Evolutionary conservation across 2,888 invertebrate genomes (phyloP), one percentile per base, ranked within the genome.

Genomic region (Rotaria macrura): DNA sequence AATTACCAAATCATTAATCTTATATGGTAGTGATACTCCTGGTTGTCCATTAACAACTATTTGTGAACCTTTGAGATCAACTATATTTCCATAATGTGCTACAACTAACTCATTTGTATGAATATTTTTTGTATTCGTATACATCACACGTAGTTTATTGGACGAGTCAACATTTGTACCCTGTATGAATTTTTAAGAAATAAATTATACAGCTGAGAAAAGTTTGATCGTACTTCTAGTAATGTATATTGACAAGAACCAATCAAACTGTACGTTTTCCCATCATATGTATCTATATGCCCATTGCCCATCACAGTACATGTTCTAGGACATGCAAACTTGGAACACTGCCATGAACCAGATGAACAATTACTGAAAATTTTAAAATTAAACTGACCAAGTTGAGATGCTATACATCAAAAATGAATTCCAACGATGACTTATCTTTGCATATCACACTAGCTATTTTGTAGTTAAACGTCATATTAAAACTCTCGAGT

Each of bases 271-370:
- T 84, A 86, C 7, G n/a, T 83, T 57, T 79, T 85, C 34, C 84
- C 84, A 83, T 86, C 86, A 57, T 84, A 86, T 29, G 86, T 86
- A 43, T 54, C 49, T 79, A 84, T 84, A 40, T 86, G 86, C 23
- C 86, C 86, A 29, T 55, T 47, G n/a, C 86, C 86, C 12, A 65
- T 54, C 29, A 86, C 25, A 20, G 84, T 84, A 55, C 86, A 86
- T n/a, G 84, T 84, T 74, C 84, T 72, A 38, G 84, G 72, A 57
- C 86, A 86, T 29, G 74, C 52, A 23, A 34, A 29, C 43, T 86
- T 72, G n/a, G 86, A 84, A 49, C 86, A 86, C 9, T n/a, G 79
- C 86, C 86, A 86, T 54, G 43, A 34, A 47, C 86, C 86, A 74
- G 34, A 34, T 34, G 40, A n/a, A 57, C 86, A 86, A 25, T 10